Base-by-base conservation (phyloP, 1,140 invertebrate genomes). In the Manduca sexta region DNA sequence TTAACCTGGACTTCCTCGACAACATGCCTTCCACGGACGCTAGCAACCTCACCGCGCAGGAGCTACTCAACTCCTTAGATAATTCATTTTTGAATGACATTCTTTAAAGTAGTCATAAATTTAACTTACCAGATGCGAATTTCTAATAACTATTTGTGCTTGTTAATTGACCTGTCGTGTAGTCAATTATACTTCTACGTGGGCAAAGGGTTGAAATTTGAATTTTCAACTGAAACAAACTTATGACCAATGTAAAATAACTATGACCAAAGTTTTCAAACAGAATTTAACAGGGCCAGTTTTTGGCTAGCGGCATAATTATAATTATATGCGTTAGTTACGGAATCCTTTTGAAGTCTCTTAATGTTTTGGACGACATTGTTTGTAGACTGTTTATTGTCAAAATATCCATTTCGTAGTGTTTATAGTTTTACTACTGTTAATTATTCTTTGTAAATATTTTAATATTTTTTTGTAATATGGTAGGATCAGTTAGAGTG, bases 1-100 rank as follows among this genome's bases (percentile, higher is more conserved):
- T 94, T 66, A 92, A 90, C 76, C 87, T 94, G 52, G 93, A 94
- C 86, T 93, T 94, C 78, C 82, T 94, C n/a, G 93, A 94, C 63
- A 92, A 92, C 76, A 88, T 94, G 69, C 91, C 91, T 31, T 88
- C 91, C 43, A 88, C 88, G 14, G 92, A 93, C 64, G 87, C 91
- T 34, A 89, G 88, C 57, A 91, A 90, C 55, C 91, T 93, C 65
- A 92, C 91, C 52, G 92, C 92, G 38, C 93, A 93, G 73, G 93
- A 94, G 61, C 75, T 94, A 51, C 88, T 94, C 60, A 94, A 91
- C 76, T 94, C 93, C 3, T 61, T 86, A 4, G 84, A 87, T 26
- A 84, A 82, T 51, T 80, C 83, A 11, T 84, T 84, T 51, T 63
- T 87, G 3, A 86, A 85, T 45, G 86, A 86, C 48, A 86, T 87